Base-by-base conservation (phyloP, 2,797 vertebrate genomes). In the Argyrosomus regius region DNA sequence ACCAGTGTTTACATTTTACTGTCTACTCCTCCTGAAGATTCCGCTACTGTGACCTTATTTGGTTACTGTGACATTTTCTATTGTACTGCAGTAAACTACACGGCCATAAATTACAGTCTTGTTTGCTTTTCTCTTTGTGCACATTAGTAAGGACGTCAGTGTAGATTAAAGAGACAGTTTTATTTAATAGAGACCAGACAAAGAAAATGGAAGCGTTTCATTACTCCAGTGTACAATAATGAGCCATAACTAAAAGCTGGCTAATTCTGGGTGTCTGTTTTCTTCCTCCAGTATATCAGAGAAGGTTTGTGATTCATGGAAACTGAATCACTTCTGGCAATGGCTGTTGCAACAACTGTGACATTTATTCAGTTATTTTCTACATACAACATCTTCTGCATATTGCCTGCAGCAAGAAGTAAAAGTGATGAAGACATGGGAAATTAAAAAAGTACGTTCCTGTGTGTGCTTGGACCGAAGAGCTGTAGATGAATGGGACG, bases 41-140 rank as follows among this genome's bases (percentile, higher is more conserved):
- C 62, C 57, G 12, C 39, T 65, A 14, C 39, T 70, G 54, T 70
- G 61, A 74, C 70, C 74, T 67, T 53, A 56, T 80, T 65, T 65
- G 53, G 43, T 60, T 53, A 24, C 28, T 58, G 70, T 48, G 57
- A 59, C 5, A 16, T 72, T 58, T 78, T 53, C 16, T 56, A 0
- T 59, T 65, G 10, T 18, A 35, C 45, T 26, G 31, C 31, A 57
- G 18, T 59, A 31, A 72, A 78, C 57, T 71, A 31, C 66, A 46
- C 3, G 22, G 49, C 45, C 41, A 52, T 52, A 43, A 63, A 75
- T n/a, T 49, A 7, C 4, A 67, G 11, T 10, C n/a, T 57, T 28
- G n/a, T 66, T 69, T 59, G 28, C 22, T 59, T 62, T 26, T 67
- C 18, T 35, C 46, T 48, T 64, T 10, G 17, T 52, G 54, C 26